Conservation (phyloP, 2,888 invertebrate species). For the Ophion costatus region DNA sequence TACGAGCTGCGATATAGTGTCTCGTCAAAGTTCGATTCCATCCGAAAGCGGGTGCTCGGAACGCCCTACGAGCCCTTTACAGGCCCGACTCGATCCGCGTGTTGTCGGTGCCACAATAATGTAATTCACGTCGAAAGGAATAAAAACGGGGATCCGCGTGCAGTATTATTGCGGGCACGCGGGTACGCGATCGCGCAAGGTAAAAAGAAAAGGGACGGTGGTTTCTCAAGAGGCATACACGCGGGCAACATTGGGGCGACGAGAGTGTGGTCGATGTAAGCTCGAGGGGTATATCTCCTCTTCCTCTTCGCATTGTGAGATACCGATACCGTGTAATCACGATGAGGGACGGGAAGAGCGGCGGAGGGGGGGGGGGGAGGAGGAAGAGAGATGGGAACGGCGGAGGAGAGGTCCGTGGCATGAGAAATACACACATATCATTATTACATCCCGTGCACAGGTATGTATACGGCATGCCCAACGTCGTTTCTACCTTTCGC, state of each 20-base stretch:
- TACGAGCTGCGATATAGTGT: too few relatives aligned
- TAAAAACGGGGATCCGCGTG: background rate
- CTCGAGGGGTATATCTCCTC: constrained; percentile 64
- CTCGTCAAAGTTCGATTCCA: background rate
- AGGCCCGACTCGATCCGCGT: background rate
- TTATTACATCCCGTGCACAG: constrained; percentile 66
- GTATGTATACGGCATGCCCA: background rate
- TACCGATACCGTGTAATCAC: constrained; percentile 81
- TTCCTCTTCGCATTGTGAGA: constrained; percentile 75
- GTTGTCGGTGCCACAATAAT: constrained; percentile 15
- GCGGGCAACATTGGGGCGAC: constrained; percentile 37
- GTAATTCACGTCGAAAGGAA: constrained; percentile 32
- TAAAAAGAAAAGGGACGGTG: background rate
- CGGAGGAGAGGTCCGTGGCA: constrained; percentile 65
- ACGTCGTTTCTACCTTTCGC: background rate
- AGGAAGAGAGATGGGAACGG: background rate
- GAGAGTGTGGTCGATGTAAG: constrained; percentile 61
- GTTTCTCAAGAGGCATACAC: background rate
- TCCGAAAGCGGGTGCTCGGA: background rate
- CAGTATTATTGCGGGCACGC: too few relatives aligned
- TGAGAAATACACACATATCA: constrained; percentile 81
- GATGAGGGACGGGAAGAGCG: constrained; percentile 38
- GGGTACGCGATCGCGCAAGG: background rate
- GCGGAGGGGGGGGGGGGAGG: constrained; percentile 24
- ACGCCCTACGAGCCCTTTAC: background rate